Base-by-base conservation (phyloP, 2,888 invertebrate species). In the Amorpha juglandis region DNA sequence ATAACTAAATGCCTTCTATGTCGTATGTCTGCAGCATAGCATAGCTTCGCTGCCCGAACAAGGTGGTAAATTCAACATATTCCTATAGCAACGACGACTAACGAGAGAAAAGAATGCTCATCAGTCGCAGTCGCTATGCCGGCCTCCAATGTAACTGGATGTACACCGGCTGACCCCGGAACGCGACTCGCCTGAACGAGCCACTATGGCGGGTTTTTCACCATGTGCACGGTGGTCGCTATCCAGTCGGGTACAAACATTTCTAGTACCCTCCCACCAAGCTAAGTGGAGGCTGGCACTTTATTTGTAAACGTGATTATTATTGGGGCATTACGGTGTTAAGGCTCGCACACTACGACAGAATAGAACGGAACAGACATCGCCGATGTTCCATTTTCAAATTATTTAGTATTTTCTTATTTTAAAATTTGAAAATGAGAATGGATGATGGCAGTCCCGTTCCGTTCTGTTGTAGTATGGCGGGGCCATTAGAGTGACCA, bases 161-260 rank as follows among this genome's bases (percentile, higher is more conserved):
- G 42, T 58, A 58, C 58, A 58, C 58, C 42, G 21, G 58, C 58
- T 58, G 58, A 58, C 38, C 58, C 58, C 58, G 58, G 42, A 58
- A 58, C 58, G 58, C 58, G 58, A 42, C 42, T 19, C 58, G 38
- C 58, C 12, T 3, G 12, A 38, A 42, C 38, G 58, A 12, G 42
- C 19, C 58, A 58, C 58, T 58, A 58, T 42, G 42, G 58, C 58
- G 58, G 58, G 19, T 42, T 58, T 58, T 58, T 12, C 58, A 42
- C 58, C 42, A 58, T 19, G 58, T 42, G 42, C 19, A 58, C 58
- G 58, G 58, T 58, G 58, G 58, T 58, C 16, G 58, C 58, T 38
- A 58, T 19, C 58, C 58, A 58, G 58, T 16, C 58, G 58, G 58
- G 58, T 58, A 58, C 58, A 42, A 58, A 11, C 0, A 4, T 50